Percentiles rank a stretch among this genome's conserved stretches.
Conservation (phyloP, 1,140 invertebrate genomes). For the Bombus cullumanus region DNA sequence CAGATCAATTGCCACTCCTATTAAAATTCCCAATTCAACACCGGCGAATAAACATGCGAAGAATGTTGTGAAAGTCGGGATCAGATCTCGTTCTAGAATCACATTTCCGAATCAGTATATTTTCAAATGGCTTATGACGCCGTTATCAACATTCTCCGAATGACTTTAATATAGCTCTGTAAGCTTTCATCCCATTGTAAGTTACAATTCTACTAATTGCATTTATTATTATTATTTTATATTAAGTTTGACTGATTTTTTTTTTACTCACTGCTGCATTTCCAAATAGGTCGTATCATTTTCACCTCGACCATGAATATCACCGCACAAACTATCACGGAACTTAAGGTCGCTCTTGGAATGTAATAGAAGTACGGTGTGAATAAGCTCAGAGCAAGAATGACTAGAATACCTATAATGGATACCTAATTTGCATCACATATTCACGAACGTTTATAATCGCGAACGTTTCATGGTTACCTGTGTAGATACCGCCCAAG, state of each 20-base stretch:
- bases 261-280: slow-evolving; percentile 86
- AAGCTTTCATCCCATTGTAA: neutral
- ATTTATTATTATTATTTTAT: neutral
- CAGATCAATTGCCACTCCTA: slow-evolving; percentile 91
- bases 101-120: neutral
- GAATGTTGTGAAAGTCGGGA: slow-evolving; percentile 89
- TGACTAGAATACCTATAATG: slow-evolving; percentile 85
- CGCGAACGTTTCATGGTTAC: slow-evolving; percentile 66
- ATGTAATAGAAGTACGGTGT: slow-evolving; percentile 93
- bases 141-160: slow-evolving; percentile 7
- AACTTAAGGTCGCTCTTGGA: slow-evolving; percentile 89
- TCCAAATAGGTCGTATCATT: slow-evolving; percentile 89
- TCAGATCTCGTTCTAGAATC: slow-evolving; percentile 88
- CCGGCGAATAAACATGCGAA: slow-evolving; percentile 89
- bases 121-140: neutral
- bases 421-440: neutral
- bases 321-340: slow-evolving; percentile 93
- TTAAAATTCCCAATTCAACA: slow-evolving; percentile 92
- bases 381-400: slow-evolving; percentile 89
- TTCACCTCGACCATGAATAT: slow-evolving; percentile 92
- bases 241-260: neutral
- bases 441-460: no score
- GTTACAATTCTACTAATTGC: neutral
- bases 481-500: slow-evolving; percentile 89
- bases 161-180: neutral